Evolutionary conservation across 1,140 invertebrate genomes (phyloP).

Genomic region (Lepidotrigona ventralis): DNA sequence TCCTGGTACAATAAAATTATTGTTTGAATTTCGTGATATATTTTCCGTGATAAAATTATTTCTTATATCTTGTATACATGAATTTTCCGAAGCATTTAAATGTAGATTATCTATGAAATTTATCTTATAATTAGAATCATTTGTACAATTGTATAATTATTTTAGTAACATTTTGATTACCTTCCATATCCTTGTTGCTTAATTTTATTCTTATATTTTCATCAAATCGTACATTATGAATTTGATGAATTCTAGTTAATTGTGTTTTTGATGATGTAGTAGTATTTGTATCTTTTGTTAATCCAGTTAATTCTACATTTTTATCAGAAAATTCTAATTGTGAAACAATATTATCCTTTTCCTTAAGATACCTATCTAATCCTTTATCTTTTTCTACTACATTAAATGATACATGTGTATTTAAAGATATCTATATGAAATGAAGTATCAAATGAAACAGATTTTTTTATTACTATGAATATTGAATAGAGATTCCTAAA

Average conservation of each 20-base stretch:
- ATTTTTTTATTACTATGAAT: not conserved
- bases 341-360: not conserved
- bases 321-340: conserved; percentile 12
- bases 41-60: not conserved
- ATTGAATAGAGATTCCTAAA: not conserved
- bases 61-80: not conserved
- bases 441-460: not conserved
- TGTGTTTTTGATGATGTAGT: not conserved
- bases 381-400: not conserved
- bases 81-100: not conserved
- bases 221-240: conserved; percentile 10
- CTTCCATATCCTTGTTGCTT: not conserved
- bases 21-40: not conserved
- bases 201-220: not conserved
- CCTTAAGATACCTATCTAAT: not conserved
- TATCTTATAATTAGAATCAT: not conserved
- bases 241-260: conserved; percentile 19
- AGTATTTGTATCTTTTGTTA: not conserved
- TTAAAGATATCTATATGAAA: not conserved
- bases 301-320: not conserved
- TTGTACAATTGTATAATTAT: not conserved
- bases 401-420: conserved; percentile 10
- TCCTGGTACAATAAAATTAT: not conserved
- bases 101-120: not conserved
- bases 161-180: conserved; percentile 1